Conservation (phyloP, 2,888 invertebrate genomes). For the Xestia c-nigrum region DNA sequence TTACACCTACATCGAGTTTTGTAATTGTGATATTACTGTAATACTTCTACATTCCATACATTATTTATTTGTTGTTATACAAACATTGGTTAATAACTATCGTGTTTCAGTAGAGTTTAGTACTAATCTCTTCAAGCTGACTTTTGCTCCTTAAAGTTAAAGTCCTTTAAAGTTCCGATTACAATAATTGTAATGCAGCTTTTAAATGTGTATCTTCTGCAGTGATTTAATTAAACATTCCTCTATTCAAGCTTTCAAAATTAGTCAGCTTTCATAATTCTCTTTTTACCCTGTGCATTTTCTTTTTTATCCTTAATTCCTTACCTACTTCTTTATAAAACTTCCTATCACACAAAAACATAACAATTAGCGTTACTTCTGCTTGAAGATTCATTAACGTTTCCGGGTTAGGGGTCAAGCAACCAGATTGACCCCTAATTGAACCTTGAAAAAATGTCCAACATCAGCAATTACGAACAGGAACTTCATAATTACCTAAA, state of each 20-base stretch:
- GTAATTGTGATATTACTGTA: slow-evolving; percentile 43
- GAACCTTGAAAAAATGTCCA: slow-evolving; percentile 7
- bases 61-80: slow-evolving; percentile 6
- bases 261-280: neutral
- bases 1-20: slow-evolving; percentile 43
- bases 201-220: neutral
- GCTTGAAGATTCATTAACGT: neutral
- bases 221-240: neutral
- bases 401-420: slow-evolving; percentile 37
- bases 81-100: neutral
- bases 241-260: neutral
- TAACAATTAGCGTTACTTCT: slow-evolving; percentile 10
- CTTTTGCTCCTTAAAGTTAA: neutral
- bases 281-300: neutral
- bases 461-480: slow-evolving; percentile 11
- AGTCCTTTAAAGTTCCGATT: neutral
- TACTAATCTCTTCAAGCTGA: slow-evolving; percentile 1
- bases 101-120: neutral
- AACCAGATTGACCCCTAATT: slow-evolving; percentile 22
- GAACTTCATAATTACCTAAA: slow-evolving; percentile 33
- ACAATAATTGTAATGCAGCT: neutral
- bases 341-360: slow-evolving; percentile 1
- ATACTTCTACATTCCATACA: slow-evolving; percentile 23
- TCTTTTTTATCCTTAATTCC: neutral
- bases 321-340: too few relatives aligned